These are phyloP conservation scores for Numenius arquata DNA, from an alignment of 2,113 vertebrate species.

Conservation along the genomic window DNA sequence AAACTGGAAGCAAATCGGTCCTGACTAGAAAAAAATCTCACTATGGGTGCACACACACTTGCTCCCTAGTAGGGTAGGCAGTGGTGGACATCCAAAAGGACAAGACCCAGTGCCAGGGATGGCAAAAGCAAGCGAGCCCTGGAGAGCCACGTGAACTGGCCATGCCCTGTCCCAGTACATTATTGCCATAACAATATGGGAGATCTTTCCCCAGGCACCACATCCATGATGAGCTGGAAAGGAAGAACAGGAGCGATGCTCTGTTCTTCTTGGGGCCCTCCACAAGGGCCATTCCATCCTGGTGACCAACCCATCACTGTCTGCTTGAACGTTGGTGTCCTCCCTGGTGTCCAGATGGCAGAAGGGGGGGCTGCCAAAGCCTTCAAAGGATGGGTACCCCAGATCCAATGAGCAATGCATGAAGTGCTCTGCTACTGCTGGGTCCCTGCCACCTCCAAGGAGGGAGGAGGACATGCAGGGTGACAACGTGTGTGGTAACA, in stretches of 20 bases:
- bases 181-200: not conserved
- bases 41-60: not conserved
- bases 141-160: not conserved
- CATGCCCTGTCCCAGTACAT: rapidly evolving
- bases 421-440: not conserved
- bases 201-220: not conserved
- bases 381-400: not conserved
- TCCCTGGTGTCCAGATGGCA: not conserved
- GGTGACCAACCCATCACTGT: no score
- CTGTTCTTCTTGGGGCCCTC: not conserved
- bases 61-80: not conserved
- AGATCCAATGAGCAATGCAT: not conserved
- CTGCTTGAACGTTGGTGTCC: not conserved
- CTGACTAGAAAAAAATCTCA: not conserved
- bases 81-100: not conserved
- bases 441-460: not conserved
- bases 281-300: not conserved
- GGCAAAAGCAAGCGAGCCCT: not conserved
- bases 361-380: no score
- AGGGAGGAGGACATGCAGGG: not conserved
- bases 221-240: not conserved
- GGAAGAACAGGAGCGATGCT: no score
- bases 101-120: not conserved
- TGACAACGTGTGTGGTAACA: no score
- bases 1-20: not conserved